Evolutionary conservation across 2,113 vertebrate species (phyloP).

Genomic region (Toxotes jaculatrix): DNA sequence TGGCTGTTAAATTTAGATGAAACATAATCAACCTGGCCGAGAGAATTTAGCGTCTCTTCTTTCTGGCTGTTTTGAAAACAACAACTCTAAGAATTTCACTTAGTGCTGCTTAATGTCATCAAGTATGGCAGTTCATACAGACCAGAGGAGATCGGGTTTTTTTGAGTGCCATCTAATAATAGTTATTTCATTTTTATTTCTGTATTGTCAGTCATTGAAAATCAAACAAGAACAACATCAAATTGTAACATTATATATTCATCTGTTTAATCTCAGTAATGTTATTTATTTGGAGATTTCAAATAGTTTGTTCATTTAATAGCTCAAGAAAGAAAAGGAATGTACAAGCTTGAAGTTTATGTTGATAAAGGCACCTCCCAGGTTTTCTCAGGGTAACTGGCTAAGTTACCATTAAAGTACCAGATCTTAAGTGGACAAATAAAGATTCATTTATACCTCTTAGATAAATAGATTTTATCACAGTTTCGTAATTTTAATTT

Average conservation of each 20-base stretch:
- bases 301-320: too few species aligned
- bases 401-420: too few species aligned
- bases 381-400: too few species aligned
- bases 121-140: too few species aligned
- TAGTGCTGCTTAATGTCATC: not conserved
- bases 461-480: not conserved
- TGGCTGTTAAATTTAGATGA: conserved; percentile 28
- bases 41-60: not conserved
- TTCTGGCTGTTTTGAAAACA: not conserved
- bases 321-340: too few species aligned
- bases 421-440: not conserved
- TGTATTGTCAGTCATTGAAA: not conserved
- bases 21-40: not conserved
- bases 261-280: too few species aligned
- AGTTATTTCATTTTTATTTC: not conserved
- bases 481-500: too few species aligned
- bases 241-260: too few species aligned
- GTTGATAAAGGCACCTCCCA: too few species aligned
- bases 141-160: not conserved
- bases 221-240: too few species aligned
- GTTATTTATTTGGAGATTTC: too few species aligned
- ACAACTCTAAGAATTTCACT: not conserved
- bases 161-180: not conserved
- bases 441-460: not conserved
- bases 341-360: too few species aligned